Evolutionary conservation across 2,113 vertebrate genomes (phyloP).

Genomic region (Tretioscincus oriximinensis): DNA sequence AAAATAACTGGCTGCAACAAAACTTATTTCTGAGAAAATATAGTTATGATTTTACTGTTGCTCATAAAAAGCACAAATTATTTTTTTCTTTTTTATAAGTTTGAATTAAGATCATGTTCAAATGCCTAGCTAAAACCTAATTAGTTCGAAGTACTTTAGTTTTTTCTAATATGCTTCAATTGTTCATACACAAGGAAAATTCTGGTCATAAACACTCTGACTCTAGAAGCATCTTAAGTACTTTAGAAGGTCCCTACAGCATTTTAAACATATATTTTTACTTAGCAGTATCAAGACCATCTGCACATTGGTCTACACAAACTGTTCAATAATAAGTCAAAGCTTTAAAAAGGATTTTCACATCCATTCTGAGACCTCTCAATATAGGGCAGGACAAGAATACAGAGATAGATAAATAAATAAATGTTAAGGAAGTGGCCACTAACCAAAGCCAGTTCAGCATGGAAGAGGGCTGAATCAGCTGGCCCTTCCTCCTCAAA

Average conservation of each 20-base stretch:
- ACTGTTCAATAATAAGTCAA: slow-evolving; percentile 21
- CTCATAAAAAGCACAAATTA: neutral
- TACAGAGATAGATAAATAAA: no score
- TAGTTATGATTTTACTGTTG: neutral
- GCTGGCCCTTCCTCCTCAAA: slow-evolving; percentile 80
- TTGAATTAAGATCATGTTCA: neutral
- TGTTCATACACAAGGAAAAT: neutral
- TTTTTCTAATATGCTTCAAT: neutral
- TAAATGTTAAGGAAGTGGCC: slow-evolving; percentile 45
- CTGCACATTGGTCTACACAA: neutral
- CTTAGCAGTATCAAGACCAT: slow-evolving; percentile 16
- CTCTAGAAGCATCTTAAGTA: neutral
- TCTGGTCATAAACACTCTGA: neutral
- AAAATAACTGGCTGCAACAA: no score
- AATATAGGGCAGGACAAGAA: no score
- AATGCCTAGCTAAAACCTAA: neutral
- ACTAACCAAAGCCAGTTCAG: slow-evolving; percentile 95
- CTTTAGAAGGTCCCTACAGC: slow-evolving; percentile 31
- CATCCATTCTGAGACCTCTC: neutral
- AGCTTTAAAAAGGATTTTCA: slow-evolving; percentile 31
- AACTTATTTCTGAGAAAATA: no score
- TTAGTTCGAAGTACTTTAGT: neutral
- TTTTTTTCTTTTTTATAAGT: neutral
- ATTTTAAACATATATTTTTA: slow-evolving; percentile 29
- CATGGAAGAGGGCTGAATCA: slow-evolving; percentile 86